phyloP scores from a whole-genome alignment of 2,888 invertebrate genomes.

The Nemotelus pantherinus region DNA sequence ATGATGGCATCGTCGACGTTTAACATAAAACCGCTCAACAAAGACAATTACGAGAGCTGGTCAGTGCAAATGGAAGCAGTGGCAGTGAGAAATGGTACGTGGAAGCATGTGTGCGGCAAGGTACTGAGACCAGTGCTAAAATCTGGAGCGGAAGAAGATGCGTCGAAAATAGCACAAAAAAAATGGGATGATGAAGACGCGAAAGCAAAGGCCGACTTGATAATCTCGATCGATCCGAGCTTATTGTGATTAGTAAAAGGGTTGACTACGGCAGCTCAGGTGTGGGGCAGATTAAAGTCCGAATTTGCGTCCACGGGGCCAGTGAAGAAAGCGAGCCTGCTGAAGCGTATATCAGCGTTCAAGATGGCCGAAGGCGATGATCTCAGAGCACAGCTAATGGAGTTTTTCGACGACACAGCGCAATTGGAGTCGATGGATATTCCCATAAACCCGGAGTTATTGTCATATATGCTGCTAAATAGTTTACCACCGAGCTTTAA shows the following conservation, averaged over 20 bases:
- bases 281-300: slow-evolving; percentile 37
- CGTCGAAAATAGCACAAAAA: not conserved
- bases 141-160: not conserved
- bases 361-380: slow-evolving; percentile 39
- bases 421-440: slow-evolving; percentile 37
- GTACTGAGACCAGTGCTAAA: not conserved
- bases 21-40: too few relatives aligned
- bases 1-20: too few relatives aligned
- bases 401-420: slow-evolving; percentile 41
- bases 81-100: slow-evolving; percentile 4
- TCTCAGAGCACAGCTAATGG: slow-evolving; percentile 26
- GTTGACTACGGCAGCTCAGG: slow-evolving; percentile 5
- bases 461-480: slow-evolving; percentile 44
- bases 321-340: too few relatives aligned
- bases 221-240: slow-evolving; percentile 25
- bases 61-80: slow-evolving; percentile 17
- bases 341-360: slow-evolving; percentile 42
- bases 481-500: slow-evolving; percentile 46
- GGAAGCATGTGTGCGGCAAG: slow-evolving; percentile 13
- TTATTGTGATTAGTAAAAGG: slow-evolving; percentile 41
- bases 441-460: slow-evolving; percentile 37
- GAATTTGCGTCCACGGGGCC: slow-evolving; percentile 40
- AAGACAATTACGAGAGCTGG: slow-evolving; percentile 1
- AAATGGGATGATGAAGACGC: slow-evolving; percentile 21
- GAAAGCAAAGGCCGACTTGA: not conserved